Conservation (phyloP, 2,797 vertebrate genomes). For the Carduelis carduelis region DNA sequence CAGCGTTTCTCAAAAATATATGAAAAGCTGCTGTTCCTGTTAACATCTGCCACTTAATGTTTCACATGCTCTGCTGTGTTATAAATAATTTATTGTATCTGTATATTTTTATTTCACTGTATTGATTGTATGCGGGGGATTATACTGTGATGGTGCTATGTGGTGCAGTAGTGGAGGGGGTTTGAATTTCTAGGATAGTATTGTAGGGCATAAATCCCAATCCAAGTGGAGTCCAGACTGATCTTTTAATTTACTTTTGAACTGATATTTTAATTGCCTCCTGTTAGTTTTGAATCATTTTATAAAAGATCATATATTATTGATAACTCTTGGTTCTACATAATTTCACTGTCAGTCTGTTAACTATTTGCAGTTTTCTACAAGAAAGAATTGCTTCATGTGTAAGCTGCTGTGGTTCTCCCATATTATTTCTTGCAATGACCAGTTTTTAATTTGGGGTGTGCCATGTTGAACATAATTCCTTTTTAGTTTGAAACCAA, state of each 20-base stretch:
- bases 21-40: neutral
- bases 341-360: neutral
- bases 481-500: neutral
- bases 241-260: neutral
- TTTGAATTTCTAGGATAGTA: neutral
- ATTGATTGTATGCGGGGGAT: neutral
- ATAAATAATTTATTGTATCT: neutral
- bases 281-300: neutral
- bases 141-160: neutral
- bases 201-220: neutral
- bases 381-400: neutral
- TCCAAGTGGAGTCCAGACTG: neutral
- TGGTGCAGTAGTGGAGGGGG: neutral
- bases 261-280: neutral
- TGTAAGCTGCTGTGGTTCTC: neutral
- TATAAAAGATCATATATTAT: neutral
- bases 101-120: neutral
- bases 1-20: neutral
- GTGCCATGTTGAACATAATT: neutral
- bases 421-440: neutral
- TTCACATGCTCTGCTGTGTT: neutral
- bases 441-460: neutral
- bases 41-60: conserved; percentile 8
- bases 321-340: neutral
- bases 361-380: neutral